phyloP scores from a whole-genome alignment of 2,888 invertebrate species.

The Schrankia costaestrigalis region DNA sequence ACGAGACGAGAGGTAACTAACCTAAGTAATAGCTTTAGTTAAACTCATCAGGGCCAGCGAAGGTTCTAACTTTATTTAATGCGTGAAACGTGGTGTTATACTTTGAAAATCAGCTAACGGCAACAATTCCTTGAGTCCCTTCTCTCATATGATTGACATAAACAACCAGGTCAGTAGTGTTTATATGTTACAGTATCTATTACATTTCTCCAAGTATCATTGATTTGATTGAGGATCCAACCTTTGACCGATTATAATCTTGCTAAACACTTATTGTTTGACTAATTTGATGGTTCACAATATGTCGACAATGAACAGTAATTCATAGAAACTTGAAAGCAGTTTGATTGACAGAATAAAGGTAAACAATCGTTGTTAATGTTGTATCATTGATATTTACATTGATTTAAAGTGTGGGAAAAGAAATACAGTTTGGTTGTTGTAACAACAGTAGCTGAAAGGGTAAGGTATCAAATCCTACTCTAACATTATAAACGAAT shows the following conservation, averaged over 20 bases:
- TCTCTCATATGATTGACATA: conserved; percentile 46
- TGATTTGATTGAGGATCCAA: conserved; percentile 40
- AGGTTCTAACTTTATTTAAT: conserved; percentile 24
- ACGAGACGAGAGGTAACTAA: conserved; percentile 1
- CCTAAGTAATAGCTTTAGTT: conserved; percentile 2
- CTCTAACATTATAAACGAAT: too few relatives aligned
- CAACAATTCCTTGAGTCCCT: conserved; percentile 24
- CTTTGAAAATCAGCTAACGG: conserved; percentile 27
- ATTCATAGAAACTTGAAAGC: too few relatives aligned
- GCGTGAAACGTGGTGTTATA: conserved; percentile 21
- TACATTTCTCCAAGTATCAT: conserved; percentile 35
- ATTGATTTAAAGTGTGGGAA: too few relatives aligned
- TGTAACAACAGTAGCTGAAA: too few relatives aligned
- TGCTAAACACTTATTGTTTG: background rate
- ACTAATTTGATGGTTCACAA: too few relatives aligned
- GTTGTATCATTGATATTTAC: too few relatives aligned
- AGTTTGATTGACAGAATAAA: too few relatives aligned
- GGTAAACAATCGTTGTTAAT: too few relatives aligned
- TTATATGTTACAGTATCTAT: conserved; percentile 38
- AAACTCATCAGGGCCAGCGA: conserved; percentile 22
- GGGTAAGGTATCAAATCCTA: too few relatives aligned
- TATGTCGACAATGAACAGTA: too few relatives aligned
- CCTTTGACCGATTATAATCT: conserved; percentile 43
- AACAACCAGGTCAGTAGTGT: conserved; percentile 49
- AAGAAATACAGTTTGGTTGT: too few relatives aligned